Conservation (phyloP, 2,113 vertebrate genomes). For the Pterocles burchelli region DNA sequence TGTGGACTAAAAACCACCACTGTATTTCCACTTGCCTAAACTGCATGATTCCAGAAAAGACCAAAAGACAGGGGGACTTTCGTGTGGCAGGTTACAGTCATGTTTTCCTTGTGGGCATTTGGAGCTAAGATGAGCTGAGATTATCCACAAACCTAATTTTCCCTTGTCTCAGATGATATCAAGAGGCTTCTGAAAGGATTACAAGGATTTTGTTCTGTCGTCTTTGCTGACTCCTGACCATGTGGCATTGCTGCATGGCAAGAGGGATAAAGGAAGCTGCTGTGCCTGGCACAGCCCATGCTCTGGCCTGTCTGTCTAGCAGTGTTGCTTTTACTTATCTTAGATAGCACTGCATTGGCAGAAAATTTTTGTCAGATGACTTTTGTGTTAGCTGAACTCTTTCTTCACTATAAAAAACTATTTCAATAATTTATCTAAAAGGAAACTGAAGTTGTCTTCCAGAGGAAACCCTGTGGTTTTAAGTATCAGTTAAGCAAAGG, state of each 20-base stretch:
- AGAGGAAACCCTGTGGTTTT: neutral
- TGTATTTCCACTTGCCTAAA: neutral
- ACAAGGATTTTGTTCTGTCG: constrained; percentile 7
- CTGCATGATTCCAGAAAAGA: neutral
- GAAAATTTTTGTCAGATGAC: neutral
- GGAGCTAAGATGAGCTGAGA: neutral
- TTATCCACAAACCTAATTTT: constrained; percentile 35
- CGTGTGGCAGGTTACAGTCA: neutral
- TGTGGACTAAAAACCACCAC: neutral
- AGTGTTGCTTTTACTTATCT: neutral
- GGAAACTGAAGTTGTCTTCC: neutral
- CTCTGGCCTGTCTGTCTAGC: neutral
- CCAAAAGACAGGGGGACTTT: neutral
- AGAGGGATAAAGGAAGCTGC: neutral
- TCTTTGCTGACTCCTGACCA: neutral
- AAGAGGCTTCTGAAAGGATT: constrained; percentile 22
- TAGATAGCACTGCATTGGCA: neutral
- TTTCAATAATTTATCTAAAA: neutral
- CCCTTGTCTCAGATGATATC: neutral
- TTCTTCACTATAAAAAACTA: neutral
- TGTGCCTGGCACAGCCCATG: accelerated
- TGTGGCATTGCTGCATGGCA: neutral
- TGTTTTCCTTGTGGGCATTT: neutral
- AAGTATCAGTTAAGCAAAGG: neutral
- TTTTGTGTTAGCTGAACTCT: neutral